Percentiles rank a stretch among this genome's conserved stretches.
phyloP scores from a whole-genome alignment of 2,113 vertebrate genomes.

The Gymnocephalus cernua region DNA sequence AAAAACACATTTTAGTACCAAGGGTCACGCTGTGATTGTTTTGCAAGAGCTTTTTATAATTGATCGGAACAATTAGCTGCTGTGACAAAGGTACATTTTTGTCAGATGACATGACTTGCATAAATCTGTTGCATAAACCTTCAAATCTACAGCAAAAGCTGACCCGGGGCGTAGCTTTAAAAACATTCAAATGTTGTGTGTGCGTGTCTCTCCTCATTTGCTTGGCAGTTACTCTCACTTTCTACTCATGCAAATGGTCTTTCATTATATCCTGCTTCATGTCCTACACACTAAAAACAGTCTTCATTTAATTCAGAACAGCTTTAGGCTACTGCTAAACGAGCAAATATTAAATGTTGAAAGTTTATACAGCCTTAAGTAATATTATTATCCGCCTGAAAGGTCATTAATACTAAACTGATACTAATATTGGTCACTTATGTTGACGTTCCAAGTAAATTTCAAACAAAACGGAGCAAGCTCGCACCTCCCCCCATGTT shows the following conservation, averaged over 20 bases:
- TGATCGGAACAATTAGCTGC: neutral
- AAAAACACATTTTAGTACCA: neutral
- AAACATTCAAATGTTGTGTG: slow-evolving; percentile 1
- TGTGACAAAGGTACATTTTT: neutral
- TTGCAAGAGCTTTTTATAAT: neutral
- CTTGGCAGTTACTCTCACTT: slow-evolving; percentile 68
- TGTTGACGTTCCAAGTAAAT: no score
- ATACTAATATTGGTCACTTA: neutral
- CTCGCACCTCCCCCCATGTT: no score
- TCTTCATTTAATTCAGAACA: neutral
- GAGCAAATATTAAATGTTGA: neutral
- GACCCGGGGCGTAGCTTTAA: neutral
- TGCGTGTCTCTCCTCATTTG: slow-evolving; percentile 61
- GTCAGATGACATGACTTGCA: neutral
- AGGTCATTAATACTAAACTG: neutral
- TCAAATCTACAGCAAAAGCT: neutral
- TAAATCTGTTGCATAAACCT: neutral
- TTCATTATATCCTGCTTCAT: neutral
- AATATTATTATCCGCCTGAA: no score
- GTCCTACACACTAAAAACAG: neutral
- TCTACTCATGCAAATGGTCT: slow-evolving; percentile 46
- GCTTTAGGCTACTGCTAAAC: neutral
- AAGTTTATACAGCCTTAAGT: neutral
- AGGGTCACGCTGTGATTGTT: neutral
- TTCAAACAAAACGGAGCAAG: no score